phyloP scores from a whole-genome alignment of 2,888 invertebrate genomes.

The Kryphioiulus occultus region DNA sequence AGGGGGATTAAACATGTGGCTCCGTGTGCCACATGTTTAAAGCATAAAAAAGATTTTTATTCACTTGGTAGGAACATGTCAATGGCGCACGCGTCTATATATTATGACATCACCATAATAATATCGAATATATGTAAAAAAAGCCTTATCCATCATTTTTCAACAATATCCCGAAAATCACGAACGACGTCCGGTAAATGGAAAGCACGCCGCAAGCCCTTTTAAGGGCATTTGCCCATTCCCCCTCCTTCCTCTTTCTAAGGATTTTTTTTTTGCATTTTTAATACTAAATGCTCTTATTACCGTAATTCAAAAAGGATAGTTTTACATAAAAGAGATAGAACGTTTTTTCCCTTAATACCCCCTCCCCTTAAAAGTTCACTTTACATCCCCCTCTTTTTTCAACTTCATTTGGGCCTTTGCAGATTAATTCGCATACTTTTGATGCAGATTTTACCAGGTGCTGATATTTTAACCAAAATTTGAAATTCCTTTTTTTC shows the following conservation, averaged over 20 bases:
- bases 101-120: constrained; percentile 44
- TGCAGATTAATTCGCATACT: constrained; percentile 21
- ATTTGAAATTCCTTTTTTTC: constrained; percentile 1
- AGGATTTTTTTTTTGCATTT: constrained; percentile 35
- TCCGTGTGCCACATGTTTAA: neutral
- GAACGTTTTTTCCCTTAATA: neutral
- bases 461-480: constrained; percentile 35
- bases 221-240: constrained; percentile 36
- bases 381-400: constrained; percentile 28
- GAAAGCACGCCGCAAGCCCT: constrained; percentile 27
- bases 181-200: neutral
- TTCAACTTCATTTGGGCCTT: constrained; percentile 24
- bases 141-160: constrained; percentile 46
- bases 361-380: neutral
- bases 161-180: constrained; percentile 44
- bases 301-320: constrained; percentile 31
- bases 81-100: constrained; percentile 42
- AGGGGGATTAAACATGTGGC: neutral
- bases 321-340: constrained; percentile 37
- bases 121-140: constrained; percentile 41
- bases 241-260: neutral
- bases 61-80: neutral
- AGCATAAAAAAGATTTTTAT: constrained; percentile 25
- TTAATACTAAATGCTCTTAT: constrained; percentile 34
- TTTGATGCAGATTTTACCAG: constrained; percentile 28